Evolutionary conservation across 1,140 invertebrate species (phyloP), one percentile per base, ranked within the genome.

Genomic region (Sitobion miscanthi): DNA sequence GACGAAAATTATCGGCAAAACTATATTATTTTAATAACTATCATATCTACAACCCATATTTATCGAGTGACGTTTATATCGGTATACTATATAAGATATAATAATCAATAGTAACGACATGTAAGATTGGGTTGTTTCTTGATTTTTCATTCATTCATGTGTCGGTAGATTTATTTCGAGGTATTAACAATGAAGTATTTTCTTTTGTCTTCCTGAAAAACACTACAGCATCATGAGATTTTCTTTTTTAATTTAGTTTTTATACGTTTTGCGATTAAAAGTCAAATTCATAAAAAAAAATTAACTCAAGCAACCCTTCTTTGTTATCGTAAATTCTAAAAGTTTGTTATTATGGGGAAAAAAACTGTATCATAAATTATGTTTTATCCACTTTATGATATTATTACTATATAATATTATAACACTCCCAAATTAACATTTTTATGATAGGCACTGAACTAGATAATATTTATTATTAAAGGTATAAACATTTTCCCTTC

Each of bases 391-490:
- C 62, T 77, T 77, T 77, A n/a, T 77, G 62, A 77, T 77, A 77
- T 77, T 77, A 77, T 77, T n/a, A 77, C 62, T 77, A 77, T 77
- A 77, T 77, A n/a, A 77, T 77, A n/a, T 77, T 77, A 69, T 77
- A 77, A 77, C 62, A 77, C 62, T n/a, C n/a, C 14, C 14, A 77
- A 77, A 77, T 77, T 77, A 77, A 77, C 62, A 77, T 77, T 77
- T 77, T 77, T 77, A 77, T 77, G 62, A 77, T 77, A 77, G n/a
- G 62, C 62, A n/a, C 62, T 77, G 62, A 77, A 77, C 62, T 77
- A 77, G 62, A 77, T 77, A 77, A 77, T 77, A 77, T 77, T 17
- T n/a, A 77, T 77, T 77, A n/a, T n/a, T n/a, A n/a, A 77, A 77
- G 62, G 62, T 77, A 77, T 69, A 5, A 77, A n/a, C n/a, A 77